Evolutionary conservation across 2,113 vertebrate genomes (phyloP).

Genomic region (Mixornis gularis): DNA sequence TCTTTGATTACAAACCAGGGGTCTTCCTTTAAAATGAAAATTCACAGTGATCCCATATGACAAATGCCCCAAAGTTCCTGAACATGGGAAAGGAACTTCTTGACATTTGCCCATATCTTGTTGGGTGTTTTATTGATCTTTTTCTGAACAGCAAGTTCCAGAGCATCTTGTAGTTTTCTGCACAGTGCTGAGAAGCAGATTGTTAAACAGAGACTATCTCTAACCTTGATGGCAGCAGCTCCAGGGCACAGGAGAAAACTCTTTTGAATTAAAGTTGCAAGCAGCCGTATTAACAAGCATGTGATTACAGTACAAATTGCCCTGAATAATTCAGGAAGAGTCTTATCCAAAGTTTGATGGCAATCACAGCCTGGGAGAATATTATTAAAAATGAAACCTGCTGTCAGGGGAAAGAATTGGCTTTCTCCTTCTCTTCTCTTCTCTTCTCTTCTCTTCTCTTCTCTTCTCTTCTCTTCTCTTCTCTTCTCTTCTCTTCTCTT

Average conservation of each 20-base stretch:
- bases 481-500: neutral
- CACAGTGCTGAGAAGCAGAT: neutral
- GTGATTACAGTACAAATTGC: constrained; percentile 58
- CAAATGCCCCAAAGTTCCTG: neutral
- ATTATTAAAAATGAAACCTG: neutral
- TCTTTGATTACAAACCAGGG: neutral
- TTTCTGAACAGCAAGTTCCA: neutral
- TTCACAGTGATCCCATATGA: neutral
- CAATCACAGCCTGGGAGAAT: constrained; percentile 8
- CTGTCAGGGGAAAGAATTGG: neutral
- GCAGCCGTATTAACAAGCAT: constrained; percentile 14
- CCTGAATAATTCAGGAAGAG: constrained; percentile 49
- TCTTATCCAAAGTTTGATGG: constrained; percentile 6
- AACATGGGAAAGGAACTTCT: neutral
- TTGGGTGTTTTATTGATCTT: neutral
- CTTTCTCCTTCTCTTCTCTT: neutral
- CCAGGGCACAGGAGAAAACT: neutral
- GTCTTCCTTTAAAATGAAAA: neutral
- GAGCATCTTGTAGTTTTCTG: neutral
- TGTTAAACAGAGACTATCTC: neutral
- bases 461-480: too few relatives aligned
- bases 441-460: neutral
- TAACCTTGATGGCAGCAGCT: constrained; percentile 47
- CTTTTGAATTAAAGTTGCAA: constrained; percentile 28
- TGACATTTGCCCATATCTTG: neutral